Evolutionary conservation across 2,113 vertebrate genomes (phyloP), one percentile per base, ranked within the genome.

Genomic region (Struthidea cinerea): DNA sequence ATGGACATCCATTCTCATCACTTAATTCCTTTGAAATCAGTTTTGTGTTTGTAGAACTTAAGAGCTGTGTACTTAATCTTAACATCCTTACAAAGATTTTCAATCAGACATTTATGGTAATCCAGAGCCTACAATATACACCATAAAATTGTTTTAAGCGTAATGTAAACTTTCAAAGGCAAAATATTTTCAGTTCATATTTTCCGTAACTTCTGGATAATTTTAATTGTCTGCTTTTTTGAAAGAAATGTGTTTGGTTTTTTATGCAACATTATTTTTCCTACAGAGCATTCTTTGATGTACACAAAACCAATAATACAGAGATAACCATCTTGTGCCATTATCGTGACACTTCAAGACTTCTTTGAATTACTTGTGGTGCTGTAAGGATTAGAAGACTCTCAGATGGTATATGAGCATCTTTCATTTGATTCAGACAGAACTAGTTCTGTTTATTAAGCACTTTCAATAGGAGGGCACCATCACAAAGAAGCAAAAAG

Each of bases 121-220:
- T 85, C 60, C 75, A 78, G 70, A 91, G 30, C 32, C 63, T 14
- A 60, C 87, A 87, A 64, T 84, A 96, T 93, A 33, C 11, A 95
- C 94, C 96, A 69, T 94, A 96, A 96, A 97, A 97, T 97, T 96
- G 59, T 88, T 93, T 91, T 93, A 87, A 91, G 75, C 60, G 50
- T 90, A 79, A 41, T 49, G 46, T 32, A 73, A 68, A 74, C 10
- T 87, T 96, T 90, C 90, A 96, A 96, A 96, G 83, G 57, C 33
- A 95, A 89, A 87, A 61, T 53, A 50, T 53, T 78, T 94, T 70
- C 42, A 59, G 47, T 35, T 93, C 9, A 6, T 78, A 37, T 87
- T 94, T 91, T 91, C 11, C n/a, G 69, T 78, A 93, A 60, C 52
- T 85, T 76, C 56, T 82, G 53, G 15, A n/a, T 82, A 88, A 92